phyloP scores from a whole-genome alignment of 2,113 vertebrate species.

The Pygoscelis adeliae region DNA sequence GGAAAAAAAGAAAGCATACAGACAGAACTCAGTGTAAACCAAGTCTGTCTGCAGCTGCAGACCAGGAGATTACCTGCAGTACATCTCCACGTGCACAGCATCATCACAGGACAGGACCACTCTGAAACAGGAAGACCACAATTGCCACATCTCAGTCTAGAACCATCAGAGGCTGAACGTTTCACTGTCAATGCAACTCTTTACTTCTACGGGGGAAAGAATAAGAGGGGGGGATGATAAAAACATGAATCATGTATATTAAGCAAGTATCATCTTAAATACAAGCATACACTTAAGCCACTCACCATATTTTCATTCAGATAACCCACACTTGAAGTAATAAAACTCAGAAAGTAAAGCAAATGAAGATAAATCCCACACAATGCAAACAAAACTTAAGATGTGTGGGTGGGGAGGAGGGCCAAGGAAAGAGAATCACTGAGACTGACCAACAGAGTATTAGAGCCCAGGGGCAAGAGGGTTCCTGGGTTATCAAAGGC shows the following conservation, averaged over 20 bases:
- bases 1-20: neutral
- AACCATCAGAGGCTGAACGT: neutral
- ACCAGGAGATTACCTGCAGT: neutral
- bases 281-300: neutral
- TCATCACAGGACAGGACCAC: neutral
- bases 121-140: neutral
- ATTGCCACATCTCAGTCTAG: neutral
- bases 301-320: neutral
- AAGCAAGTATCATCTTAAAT: neutral
- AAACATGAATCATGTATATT: neutral
- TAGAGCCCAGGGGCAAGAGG: no score
- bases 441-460: neutral
- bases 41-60: neutral
- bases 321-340: neutral
- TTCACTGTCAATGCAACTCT: neutral
- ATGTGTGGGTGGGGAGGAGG: neutral
- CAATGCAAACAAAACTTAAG: neutral
- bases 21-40: neutral
- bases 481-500: neutral
- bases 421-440: neutral
- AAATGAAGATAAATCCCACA: neutral
- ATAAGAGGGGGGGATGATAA: neutral
- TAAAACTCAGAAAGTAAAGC: neutral
- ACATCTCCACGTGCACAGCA: neutral
- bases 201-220: neutral